Base-by-base conservation (phyloP, 2,797 vertebrate species). In the Danio choprae region DNA sequence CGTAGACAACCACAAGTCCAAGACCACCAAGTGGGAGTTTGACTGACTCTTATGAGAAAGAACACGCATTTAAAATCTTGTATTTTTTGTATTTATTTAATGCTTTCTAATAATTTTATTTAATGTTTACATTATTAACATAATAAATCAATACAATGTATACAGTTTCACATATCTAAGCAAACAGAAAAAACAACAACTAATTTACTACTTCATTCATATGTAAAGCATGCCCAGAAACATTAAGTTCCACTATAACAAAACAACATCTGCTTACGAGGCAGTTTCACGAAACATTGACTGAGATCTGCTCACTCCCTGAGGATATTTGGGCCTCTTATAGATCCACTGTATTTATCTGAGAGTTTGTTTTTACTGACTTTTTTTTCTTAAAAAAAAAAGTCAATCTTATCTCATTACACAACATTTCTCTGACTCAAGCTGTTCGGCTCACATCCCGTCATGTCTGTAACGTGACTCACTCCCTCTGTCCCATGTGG, bases 11-110 rank as follows among this genome's bases (percentile, higher is more conserved):
- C 65, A 46, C 50, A 20, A 78, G 62, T 29, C 79, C 56, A 81
- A n/a, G 83, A 84, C 79, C 75, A 75, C 79, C 83, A 56, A 74
- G 75, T 58, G 65, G 40, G 62, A 55, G 62, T 68, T 36, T 62
- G 69, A 74, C 72, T 74, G 71, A 69, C 79, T 74, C 44, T 62
- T 68, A 22, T n/a, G 50, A 65, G 41, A 65, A 69, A 48, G 62
- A 77, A 67, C 22, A 12, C 60, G 51, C 53, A 77, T 84, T 70
- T 62, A 44, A 64, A 29, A 1, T 29, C 29, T 29, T 29, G 29
- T 29, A 29, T 29, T 29, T 29, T n/a, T 29, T n/a, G n/a, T n/a
- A n/a, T 29, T 1, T 29, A 1, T 29, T 29, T 1, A 29, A 29
- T 29, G 29, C 3, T 29, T 29, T 29, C 1, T 29, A 29, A 29